These are phyloP conservation scores for Riptortus pedestris DNA, from an alignment of 1,140 invertebrate genomes.

Conservation along the genomic window DNA sequence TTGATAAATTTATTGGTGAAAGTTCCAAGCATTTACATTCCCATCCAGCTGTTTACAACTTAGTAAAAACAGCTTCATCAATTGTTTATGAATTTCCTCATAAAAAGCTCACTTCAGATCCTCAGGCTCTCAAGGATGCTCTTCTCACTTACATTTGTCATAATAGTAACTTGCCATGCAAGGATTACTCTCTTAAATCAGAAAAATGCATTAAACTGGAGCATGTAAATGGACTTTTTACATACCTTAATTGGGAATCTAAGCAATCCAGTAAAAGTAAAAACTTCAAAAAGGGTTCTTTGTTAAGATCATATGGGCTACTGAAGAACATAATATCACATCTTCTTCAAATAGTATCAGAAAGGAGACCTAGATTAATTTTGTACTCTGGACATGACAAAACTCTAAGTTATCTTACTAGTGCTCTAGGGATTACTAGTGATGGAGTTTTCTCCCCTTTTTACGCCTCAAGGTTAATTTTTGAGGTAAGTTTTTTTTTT, in stretches of 20 bases:
- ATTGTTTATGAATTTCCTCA: constrained; percentile 49
- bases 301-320: constrained; percentile 65
- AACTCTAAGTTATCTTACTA: constrained; percentile 69
- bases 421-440: constrained; percentile 58
- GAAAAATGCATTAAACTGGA: constrained; percentile 49
- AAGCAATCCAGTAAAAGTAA: constrained; percentile 52
- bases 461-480: constrained; percentile 73
- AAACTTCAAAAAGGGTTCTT: constrained; percentile 51
- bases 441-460: constrained; percentile 50
- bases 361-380: constrained; percentile 65
- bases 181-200: constrained; percentile 1
- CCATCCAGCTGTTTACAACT: constrained; percentile 54
- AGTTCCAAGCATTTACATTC: constrained; percentile 45
- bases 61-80: constrained; percentile 50
- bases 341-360: constrained; percentile 65
- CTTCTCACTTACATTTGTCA: constrained; percentile 76
- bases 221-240: constrained; percentile 60
- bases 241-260: constrained; percentile 64
- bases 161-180: constrained; percentile 61
- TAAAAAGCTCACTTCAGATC: constrained; percentile 47
- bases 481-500: constrained; percentile 50
- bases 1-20: constrained; percentile 43
- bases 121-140: constrained; percentile 65
- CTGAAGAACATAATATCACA: constrained; percentile 65
- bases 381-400: constrained; percentile 86